Conservation (phyloP, 2,797 vertebrate species). For the Hypotaenidia philippensis region DNA sequence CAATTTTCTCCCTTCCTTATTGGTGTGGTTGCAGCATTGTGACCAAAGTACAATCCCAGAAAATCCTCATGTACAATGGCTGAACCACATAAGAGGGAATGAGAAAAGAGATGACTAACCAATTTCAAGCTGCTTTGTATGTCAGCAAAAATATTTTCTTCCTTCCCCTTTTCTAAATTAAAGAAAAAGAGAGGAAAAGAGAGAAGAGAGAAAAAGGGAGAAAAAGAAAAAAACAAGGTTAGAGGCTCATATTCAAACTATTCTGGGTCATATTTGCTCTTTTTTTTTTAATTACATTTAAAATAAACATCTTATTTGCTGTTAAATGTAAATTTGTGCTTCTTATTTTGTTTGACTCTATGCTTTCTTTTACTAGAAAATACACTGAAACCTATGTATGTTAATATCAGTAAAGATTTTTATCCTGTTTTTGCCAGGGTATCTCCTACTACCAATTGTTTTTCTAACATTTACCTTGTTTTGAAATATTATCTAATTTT, state of each 20-base stretch:
- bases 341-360: background rate
- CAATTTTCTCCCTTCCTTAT: background rate
- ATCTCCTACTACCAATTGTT: background rate
- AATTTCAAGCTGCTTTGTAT: background rate
- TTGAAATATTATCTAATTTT: background rate
- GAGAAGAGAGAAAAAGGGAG: too few relatives aligned
- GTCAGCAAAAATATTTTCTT: background rate
- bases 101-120: background rate
- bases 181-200: too few relatives aligned
- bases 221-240: background rate
- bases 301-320: background rate
- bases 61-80: background rate
- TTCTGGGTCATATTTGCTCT: background rate
- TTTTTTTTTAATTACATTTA: background rate
- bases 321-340: background rate
- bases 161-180: background rate
- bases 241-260: background rate
- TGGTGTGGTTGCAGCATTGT: background rate
- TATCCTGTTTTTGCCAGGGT: background rate
- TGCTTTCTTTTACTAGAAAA: background rate
- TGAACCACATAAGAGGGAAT: background rate
- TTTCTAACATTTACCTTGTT: background rate
- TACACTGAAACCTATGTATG: background rate
- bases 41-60: background rate
- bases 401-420: background rate